Base-by-base conservation (phyloP, 2,888 invertebrate species). In the Caenorhabditis sp. region DNA sequence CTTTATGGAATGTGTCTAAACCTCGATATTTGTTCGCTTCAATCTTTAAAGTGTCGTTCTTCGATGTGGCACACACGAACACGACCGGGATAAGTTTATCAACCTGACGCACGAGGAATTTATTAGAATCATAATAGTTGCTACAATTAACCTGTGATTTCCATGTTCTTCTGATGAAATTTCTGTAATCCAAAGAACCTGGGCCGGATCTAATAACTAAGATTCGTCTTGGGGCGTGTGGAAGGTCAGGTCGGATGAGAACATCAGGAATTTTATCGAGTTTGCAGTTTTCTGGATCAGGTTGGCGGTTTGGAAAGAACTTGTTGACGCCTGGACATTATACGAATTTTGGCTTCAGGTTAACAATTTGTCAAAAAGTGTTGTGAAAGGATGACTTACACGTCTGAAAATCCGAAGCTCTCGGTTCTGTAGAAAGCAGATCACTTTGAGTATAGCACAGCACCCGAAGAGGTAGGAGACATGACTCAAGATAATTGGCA, bases 361-460 rank as follows among this genome's bases (percentile, higher is more conserved):
- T n/a, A n/a, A n/a, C n/a, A n/a, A n/a, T n/a, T n/a, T n/a, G n/a
- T n/a, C n/a, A n/a, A n/a, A n/a, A n/a, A n/a, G n/a, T n/a, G n/a
- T n/a, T n/a, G n/a, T n/a, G n/a, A n/a, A 32, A 8, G 20, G 15
- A 17, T 26, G n/a, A 20, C 72, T 70, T 63, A 78, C 87, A 87
- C n/a, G 78, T 79, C n/a, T 77, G 61, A 39, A 85, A 73, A 74
- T 83, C 80, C 8, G 74, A 58, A n/a, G 78, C 79, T 11, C 86
- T 39, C n/a, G 87, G 84, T 27, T 82, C 75, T 7, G 83, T 82
- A 8, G 82, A 80, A 9, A 88, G 59, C 8, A 88, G 71, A 72
- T 88, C 87, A n/a, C 85, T 68, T 53, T 88, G 86, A 9, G 86
- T 88, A 62, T 88, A 88, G 55, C 88, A 88, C 13, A 87, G 46